A percentile compares a stretch with the other conserved stretches of the same genome.
Evolutionary conservation across 2,888 invertebrate genomes (phyloP).

Genomic region (Drosophila picticornis): DNA sequence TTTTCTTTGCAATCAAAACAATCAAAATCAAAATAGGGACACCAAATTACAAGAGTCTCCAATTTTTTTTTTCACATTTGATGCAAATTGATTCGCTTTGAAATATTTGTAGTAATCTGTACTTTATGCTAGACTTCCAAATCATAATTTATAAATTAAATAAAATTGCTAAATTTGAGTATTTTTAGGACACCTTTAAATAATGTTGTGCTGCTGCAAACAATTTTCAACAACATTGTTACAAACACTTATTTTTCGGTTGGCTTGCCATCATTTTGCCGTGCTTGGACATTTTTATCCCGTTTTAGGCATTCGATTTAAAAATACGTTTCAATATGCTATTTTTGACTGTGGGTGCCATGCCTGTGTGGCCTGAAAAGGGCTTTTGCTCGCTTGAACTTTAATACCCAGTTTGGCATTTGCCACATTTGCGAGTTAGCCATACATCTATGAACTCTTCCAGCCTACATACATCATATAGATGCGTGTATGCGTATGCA

Average conservation of each 20-base stretch:
- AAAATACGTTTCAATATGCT: conserved; percentile 36
- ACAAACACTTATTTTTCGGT: neutral
- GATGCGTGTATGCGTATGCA: neutral
- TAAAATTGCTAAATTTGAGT: neutral
- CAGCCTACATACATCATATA: neutral
- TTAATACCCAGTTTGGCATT: conserved; percentile 43
- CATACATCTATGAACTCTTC: neutral
- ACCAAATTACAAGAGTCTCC: neutral
- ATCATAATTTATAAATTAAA: neutral
- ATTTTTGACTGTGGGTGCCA: conserved; percentile 19
- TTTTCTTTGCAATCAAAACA: neutral
- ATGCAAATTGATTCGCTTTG: neutral
- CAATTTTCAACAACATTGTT: neutral
- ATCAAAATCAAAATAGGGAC: no score
- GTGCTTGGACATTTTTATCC: neutral
- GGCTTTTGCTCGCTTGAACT: conserved; percentile 43
- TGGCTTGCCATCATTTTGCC: conserved; percentile 6
- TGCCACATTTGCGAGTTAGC: conserved; percentile 20
- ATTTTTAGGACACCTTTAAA: neutral
- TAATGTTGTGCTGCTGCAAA: neutral
- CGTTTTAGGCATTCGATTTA: conserved; percentile 14
- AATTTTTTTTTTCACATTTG: neutral
- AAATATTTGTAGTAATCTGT: no score
- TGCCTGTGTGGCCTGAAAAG: neutral
- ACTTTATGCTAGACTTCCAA: neutral